Evolutionary conservation across 2,113 vertebrate genomes (phyloP).

Genomic region (Oryzias celebensis): DNA sequence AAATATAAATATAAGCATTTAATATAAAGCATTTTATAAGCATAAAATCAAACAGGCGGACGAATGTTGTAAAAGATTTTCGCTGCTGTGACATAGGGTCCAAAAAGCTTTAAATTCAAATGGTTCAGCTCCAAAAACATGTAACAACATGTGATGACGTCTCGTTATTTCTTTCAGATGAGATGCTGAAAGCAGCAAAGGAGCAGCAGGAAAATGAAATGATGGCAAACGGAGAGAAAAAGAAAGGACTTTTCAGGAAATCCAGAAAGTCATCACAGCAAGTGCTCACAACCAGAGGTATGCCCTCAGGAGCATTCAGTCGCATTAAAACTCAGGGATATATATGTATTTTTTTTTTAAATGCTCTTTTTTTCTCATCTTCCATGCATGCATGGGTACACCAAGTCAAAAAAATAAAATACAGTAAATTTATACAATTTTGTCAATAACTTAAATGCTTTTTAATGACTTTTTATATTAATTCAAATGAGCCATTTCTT

Average conservation of each 20-base stretch:
- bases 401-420: slow-evolving; percentile 12
- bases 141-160: neutral
- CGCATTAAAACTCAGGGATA: no score
- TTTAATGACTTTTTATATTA: slow-evolving; percentile 16
- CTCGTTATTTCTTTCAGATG: slow-evolving; percentile 77
- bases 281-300: slow-evolving; percentile 82
- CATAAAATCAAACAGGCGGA: no score
- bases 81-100: no score
- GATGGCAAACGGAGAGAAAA: slow-evolving; percentile 74
- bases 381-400: neutral
- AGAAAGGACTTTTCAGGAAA: slow-evolving; percentile 82
- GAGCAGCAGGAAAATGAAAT: slow-evolving; percentile 87
- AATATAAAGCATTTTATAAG: no score
- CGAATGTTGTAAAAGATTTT: no score
- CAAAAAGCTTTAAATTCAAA: no score
- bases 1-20: no score
- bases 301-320: neutral
- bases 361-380: no score
- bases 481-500: slow-evolving; percentile 52
- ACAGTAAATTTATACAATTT: slow-evolving; percentile 45
- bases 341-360: no score
- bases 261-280: slow-evolving; percentile 80
- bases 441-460: slow-evolving; percentile 15
- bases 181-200: slow-evolving; percentile 83
- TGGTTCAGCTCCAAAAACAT: no score